Evolutionary conservation across 2,797 vertebrate genomes (phyloP).

Genomic region (Sebastes glaucus): DNA sequence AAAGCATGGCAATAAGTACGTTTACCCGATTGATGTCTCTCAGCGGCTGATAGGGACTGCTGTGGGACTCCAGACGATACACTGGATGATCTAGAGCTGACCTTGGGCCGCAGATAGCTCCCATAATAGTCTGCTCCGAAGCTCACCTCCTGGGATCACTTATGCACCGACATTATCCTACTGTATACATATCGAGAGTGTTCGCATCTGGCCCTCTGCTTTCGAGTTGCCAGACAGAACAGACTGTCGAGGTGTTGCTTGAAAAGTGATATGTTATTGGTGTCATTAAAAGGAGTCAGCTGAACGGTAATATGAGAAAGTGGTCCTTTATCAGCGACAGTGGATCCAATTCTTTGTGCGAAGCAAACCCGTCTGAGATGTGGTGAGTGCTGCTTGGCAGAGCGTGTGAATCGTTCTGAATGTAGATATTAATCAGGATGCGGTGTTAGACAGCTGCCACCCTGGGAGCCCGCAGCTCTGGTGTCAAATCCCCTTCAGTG

Average conservation of each 20-base stretch:
- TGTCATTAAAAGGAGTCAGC: conserved; percentile 47
- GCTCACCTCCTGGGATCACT: conserved; percentile 58
- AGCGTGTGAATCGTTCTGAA: conserved; percentile 70
- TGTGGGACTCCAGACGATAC: conserved; percentile 47
- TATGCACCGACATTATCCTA: conserved; percentile 42
- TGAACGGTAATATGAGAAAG: conserved; percentile 70
- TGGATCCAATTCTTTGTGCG: conserved; percentile 66
- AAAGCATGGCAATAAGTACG: conserved; percentile 74
- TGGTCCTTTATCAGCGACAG: conserved; percentile 38
- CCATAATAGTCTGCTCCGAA: conserved; percentile 44
- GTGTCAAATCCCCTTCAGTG: conserved; percentile 77
- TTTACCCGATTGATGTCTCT: conserved; percentile 74
- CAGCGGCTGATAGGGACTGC: conserved; percentile 51
- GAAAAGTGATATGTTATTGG: conserved; percentile 40
- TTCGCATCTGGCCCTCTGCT: conserved; percentile 10
- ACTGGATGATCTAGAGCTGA: conserved; percentile 63
- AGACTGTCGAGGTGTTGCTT: conserved; percentile 30
- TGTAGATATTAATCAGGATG: conserved; percentile 82
- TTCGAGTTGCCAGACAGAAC: conserved; percentile 33
- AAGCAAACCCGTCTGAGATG: conserved; percentile 38
- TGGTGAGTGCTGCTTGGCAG: conserved; percentile 58
- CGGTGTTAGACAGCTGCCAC: conserved; percentile 77
- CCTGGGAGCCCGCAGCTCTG: conserved; percentile 68
- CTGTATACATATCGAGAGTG: neutral
- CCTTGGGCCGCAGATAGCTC: conserved; percentile 62